Evolutionary conservation across 2,113 vertebrate species (phyloP).

Genomic region (Emydocephalus ijimae): DNA sequence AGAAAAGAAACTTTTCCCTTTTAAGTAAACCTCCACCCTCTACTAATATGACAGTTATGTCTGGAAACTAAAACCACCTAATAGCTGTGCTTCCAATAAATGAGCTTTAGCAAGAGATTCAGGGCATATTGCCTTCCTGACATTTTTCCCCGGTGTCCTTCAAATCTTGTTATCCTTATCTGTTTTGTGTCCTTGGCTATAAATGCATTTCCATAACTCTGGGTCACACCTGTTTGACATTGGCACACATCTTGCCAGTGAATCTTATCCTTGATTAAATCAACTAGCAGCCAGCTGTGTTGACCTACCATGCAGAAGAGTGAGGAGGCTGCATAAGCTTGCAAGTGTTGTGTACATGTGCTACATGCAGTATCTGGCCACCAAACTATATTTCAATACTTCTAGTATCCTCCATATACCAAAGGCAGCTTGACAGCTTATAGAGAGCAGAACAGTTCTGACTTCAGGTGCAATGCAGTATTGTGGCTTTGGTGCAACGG

Average conservation of each 20-base stretch:
- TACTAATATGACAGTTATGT: neutral
- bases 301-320: neutral
- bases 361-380: neutral
- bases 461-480: neutral
- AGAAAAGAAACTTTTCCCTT: neutral
- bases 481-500: neutral
- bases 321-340: neutral
- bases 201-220: neutral
- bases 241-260: neutral
- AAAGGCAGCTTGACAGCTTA: neutral
- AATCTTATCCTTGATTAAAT: neutral
- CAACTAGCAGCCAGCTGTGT: neutral
- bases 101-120: neutral
- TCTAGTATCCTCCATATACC: neutral
- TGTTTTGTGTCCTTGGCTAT: neutral
- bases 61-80: neutral
- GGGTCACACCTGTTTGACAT: neutral
- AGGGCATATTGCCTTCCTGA: neutral
- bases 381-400: neutral
- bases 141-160: neutral
- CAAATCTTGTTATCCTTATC: neutral
- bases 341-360: neutral
- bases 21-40: neutral
- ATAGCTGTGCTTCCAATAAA: neutral
- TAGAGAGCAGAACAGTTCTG: neutral